A percentile compares a stretch with the other conserved stretches of the same genome.
These are phyloP conservation scores for Drosophila kokeensis DNA, from an alignment of 2,888 invertebrate species.

Conservation along the genomic window DNA sequence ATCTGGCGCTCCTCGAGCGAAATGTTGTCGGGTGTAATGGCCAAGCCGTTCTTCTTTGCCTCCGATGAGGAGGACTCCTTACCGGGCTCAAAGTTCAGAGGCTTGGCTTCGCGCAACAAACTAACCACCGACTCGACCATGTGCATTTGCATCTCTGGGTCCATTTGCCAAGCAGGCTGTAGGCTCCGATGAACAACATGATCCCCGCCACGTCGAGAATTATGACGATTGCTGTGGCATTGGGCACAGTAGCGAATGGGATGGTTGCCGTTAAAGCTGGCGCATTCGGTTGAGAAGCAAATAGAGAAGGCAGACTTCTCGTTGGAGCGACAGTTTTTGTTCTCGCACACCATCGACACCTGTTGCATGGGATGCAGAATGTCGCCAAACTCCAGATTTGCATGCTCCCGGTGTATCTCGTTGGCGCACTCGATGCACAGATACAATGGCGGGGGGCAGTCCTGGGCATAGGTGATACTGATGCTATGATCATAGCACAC, in stretches of 20 bases:
- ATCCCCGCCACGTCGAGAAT: constrained; percentile 93
- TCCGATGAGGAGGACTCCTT: constrained; percentile 85
- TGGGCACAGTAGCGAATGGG: constrained; percentile 97
- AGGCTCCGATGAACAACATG: constrained; percentile 96
- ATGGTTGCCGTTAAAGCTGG: constrained; percentile 97
- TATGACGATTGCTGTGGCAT: constrained; percentile 95
- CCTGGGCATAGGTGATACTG: constrained; percentile 93
- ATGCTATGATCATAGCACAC: constrained; percentile 97
- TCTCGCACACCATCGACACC: constrained; percentile 97
- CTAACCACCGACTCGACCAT: constrained; percentile 97
- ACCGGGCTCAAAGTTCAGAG: constrained; percentile 89
- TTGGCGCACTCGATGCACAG: constrained; percentile 98
- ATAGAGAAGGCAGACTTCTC: constrained; percentile 97
- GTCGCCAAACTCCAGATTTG: constrained; percentile 93
- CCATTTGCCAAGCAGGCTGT: constrained; percentile 95
- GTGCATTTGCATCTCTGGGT: constrained; percentile 95
- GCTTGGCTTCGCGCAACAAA: constrained; percentile 96
- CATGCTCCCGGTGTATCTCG: constrained; percentile 94
- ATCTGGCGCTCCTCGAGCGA: constrained; percentile 94
- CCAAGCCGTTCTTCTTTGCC: constrained; percentile 82
- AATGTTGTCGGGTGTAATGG: constrained; percentile 88
- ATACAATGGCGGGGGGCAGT: constrained; percentile 96
- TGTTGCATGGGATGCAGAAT: constrained; percentile 97
- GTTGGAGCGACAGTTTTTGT: constrained; percentile 97
- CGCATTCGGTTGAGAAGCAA: constrained; percentile 98